These are phyloP conservation scores for Oopsacas minuta DNA, from an alignment of 37 sponge, comb jelly and placozoan genomes.

Conservation along the genomic window DNA sequence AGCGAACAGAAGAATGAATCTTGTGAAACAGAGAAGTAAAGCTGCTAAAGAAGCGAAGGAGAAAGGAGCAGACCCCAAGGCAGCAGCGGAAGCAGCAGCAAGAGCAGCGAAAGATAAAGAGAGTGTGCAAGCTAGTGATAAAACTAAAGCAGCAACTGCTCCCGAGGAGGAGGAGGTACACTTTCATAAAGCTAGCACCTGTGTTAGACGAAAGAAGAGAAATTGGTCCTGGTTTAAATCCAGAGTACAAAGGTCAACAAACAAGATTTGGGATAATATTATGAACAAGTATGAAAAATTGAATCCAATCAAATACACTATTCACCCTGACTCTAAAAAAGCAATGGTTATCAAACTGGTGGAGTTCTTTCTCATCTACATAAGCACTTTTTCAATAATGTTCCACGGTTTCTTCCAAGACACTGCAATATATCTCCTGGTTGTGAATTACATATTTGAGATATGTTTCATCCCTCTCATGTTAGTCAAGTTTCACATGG, in stretches of 20 bases:
- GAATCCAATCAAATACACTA: constrained; percentile 16
- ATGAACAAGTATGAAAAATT: not conserved
- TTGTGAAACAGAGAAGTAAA: constrained; percentile 34
- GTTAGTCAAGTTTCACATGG: constrained; percentile 46
- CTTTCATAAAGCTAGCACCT: not conserved
- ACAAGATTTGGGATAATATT: not conserved
- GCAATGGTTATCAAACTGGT: constrained; percentile 18
- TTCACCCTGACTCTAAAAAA: not conserved
- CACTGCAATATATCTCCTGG: constrained; percentile 18
- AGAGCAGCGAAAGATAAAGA: constrained; percentile 19
- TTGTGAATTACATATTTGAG: constrained; percentile 45
- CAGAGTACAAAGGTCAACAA: not conserved
- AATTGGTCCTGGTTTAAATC: not conserved
- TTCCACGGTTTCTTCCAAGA: constrained; percentile 54
- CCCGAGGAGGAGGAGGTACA: not conserved
- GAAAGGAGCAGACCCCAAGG: not conserved
- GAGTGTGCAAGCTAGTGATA: not conserved
- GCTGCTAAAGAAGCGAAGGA: constrained; percentile 30
- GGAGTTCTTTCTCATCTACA: constrained; percentile 32
- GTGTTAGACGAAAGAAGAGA: not conserved
- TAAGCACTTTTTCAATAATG: constrained; percentile 41
- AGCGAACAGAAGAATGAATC: constrained; percentile 37
- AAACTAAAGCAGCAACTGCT: not conserved
- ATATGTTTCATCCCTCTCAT: constrained; percentile 42
- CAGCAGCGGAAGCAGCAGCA: not conserved